Conservation (phyloP, 1,140 invertebrate genomes). For the Reticulitermes speratus region DNA sequence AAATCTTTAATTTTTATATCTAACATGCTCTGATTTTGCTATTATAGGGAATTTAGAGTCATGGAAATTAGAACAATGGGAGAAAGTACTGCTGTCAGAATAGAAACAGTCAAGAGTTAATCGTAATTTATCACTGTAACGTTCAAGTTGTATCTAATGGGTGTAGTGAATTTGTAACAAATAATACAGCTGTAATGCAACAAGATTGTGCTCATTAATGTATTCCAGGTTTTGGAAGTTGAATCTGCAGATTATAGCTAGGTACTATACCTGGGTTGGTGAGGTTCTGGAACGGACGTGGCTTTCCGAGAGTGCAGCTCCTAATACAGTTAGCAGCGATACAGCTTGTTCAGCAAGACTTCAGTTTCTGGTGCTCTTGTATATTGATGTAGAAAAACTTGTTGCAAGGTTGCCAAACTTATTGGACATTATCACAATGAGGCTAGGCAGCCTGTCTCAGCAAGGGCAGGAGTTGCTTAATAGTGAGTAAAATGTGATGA, state of each 20-base stretch:
- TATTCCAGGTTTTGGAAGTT: conserved; percentile 79
- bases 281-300: conserved; percentile 42
- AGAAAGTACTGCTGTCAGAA: too few species aligned
- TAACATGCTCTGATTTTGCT: too few species aligned
- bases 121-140: too few species aligned
- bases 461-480: conserved; percentile 14
- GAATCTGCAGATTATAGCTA: conserved; percentile 73
- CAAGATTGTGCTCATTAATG: neutral
- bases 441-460: neutral
- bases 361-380: conserved; percentile 51
- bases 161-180: neutral
- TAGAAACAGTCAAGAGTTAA: too few species aligned
- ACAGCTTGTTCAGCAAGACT: conserved; percentile 36
- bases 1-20: too few species aligned
- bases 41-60: too few species aligned
- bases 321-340: neutral
- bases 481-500: neutral
- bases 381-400: conserved; percentile 50
- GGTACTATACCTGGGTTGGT: conserved; percentile 71
- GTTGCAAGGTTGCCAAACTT: conserved; percentile 49
- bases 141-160: too few species aligned
- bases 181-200: neutral
- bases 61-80: too few species aligned
- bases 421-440: conserved; percentile 42
- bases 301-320: neutral